Evolutionary conservation across 2,888 invertebrate species (phyloP), one percentile per base, ranked within the genome.

Genomic region (Agrenia bidenticulata): DNA sequence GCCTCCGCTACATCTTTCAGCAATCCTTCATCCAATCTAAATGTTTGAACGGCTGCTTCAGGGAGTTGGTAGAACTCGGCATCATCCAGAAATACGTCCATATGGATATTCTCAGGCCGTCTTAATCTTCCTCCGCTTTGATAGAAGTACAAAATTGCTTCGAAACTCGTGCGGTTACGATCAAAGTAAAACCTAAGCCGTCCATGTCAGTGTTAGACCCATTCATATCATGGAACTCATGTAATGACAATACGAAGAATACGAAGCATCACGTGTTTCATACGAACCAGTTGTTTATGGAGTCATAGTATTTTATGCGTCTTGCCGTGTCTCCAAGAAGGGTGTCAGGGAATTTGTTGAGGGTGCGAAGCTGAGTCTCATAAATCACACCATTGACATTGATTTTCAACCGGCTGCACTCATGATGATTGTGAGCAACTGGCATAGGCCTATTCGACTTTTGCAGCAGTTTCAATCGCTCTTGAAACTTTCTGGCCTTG

Each of bases 41-140:
- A 63, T 13, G 62, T 59, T 1, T 54, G 27, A 11, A 67, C 41
- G 0, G 60, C 64, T 2, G 42, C 21, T 1, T 57, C 57, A 7
- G 53, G 45, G 13, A 72, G 21, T 19, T 55, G 53, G 32, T 57
- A 72, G 27, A 72, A 73, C 21, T 62, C 59, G 1, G 65, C 51
- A 42, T 73, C 73, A 9, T 66, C 60, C 15, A 64, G 41, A n/a
- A 67, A 62, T n/a, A 65, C 53, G 24, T 70, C 69, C n/a, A 61
- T 13, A 11, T 53, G 50, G 1, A 67, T 24, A 32, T 59, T 49
- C 2, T 61, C 57, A 0, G 73, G 70, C n/a, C 70, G 56, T 11
- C 64, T 39, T 21, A 70, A 50, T 0, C 50, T 45, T n/a, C 69
- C 69, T 24, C 69, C 69, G 23, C 61, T 62, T 45, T 69, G 69